phyloP scores from a whole-genome alignment of 2,113 vertebrate genomes.

The Origma solitaria region DNA sequence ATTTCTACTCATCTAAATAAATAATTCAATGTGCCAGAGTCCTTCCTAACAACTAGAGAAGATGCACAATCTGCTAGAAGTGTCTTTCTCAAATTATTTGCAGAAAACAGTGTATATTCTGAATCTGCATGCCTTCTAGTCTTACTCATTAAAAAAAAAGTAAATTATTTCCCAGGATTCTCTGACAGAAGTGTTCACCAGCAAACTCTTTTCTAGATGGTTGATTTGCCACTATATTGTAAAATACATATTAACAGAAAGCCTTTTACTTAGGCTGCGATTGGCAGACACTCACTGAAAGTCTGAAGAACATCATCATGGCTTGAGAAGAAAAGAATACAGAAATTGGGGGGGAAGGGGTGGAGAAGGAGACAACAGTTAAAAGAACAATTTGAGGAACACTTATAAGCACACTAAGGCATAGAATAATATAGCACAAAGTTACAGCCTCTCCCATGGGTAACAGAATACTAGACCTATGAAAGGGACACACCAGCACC shows the following conservation, averaged over 20 bases:
- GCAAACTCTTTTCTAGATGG: slow-evolving; percentile 47
- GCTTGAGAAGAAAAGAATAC: background rate
- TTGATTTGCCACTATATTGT: slow-evolving; percentile 27
- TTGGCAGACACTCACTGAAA: background rate
- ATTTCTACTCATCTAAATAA: background rate
- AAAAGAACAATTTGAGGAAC: background rate
- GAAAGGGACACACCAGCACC: background rate
- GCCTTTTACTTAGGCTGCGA: background rate
- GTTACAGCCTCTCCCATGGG: background rate
- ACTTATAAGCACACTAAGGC: background rate
- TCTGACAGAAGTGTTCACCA: slow-evolving; percentile 2
- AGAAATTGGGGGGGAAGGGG: background rate
- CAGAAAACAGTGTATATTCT: slow-evolving; percentile 51
- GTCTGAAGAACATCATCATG: background rate
- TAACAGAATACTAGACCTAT: background rate
- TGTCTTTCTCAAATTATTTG: slow-evolving; percentile 63
- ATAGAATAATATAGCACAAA: background rate
- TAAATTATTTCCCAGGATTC: slow-evolving; percentile 46
- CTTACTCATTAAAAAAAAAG: slow-evolving; percentile 35
- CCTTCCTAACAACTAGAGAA: slow-evolving; percentile 30
- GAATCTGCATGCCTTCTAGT: slow-evolving; percentile 56
- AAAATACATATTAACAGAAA: background rate
- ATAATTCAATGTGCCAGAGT: background rate
- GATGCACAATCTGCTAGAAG: slow-evolving; percentile 40
- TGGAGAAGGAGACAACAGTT: background rate